Evolutionary conservation across 2,888 invertebrate species (phyloP), one percentile per base, ranked within the genome.

Genomic region (Muscina levida): DNA sequence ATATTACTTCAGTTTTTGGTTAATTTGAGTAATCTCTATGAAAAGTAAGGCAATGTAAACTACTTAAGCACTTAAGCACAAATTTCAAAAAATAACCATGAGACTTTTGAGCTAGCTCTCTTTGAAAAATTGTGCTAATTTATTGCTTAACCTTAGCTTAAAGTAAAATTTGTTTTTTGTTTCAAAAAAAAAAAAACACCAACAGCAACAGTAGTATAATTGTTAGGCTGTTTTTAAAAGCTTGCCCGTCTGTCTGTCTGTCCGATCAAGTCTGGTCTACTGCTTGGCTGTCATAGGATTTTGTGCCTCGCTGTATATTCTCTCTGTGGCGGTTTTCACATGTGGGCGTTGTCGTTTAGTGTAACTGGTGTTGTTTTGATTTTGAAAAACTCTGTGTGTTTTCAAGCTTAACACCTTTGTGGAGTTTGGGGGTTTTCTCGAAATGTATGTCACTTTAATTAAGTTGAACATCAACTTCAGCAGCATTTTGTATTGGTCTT

Each of bases 401-500:
- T 39, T 17, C 1, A 11, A 62, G 62, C 62, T 42, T 11, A 42
- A 22, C 17, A 39, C 39, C 42, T 48, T 37, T 46, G 11, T 56
- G 46, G 6, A 44, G 37, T 11, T 72, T 80, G 73, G 77, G 59
- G 72, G 42, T 70, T 81, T 77, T 19, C 62, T 26, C 19, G 15
- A 76, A 81, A 81, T 81, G 81, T 81, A 77, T 81, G 81, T 81
- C 81, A 81, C 62, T 81, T 81, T 81, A 81, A 81, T 81, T 81
- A 81, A 81, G 74, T 81, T 81, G 81, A 81, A 81, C 81, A 81
- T 81, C 81, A 81, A 81, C 81, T 77, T 77, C 71, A 77, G 75
- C 71, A 74, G 74, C 31, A 5, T 31, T 3, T 31, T 31, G n/a
- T n/a, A n/a, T n/a, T n/a, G n/a, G n/a, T n/a, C n/a, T n/a, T n/a